A percentile compares a stretch with the other conserved stretches of the same genome.
Conservation (phyloP, 2,888 invertebrate species). For the Drosophila silvestris region DNA sequence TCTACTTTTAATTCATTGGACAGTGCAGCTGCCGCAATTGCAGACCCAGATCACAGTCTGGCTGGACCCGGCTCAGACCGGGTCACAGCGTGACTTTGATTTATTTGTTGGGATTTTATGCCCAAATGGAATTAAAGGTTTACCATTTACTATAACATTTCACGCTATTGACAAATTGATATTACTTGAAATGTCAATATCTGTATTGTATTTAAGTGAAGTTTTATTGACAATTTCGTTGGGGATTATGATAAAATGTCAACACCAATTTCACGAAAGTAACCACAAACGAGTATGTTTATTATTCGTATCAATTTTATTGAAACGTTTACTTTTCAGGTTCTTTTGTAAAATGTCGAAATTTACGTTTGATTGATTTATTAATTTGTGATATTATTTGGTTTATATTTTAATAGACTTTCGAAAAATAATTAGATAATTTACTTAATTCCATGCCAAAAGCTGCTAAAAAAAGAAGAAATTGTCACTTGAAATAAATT, state of each 20-base stretch:
- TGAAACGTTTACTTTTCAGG: not conserved
- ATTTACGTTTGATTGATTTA: not conserved
- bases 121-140: constrained; percentile 78
- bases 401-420: not conserved
- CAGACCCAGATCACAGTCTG: constrained; percentile 24
- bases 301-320: constrained; percentile 20
- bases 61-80: constrained; percentile 20
- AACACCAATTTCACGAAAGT: constrained; percentile 54
- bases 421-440: not conserved
- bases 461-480: not conserved
- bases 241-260: constrained; percentile 51
- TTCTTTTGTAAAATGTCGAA: not conserved
- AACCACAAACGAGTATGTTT: constrained; percentile 45
- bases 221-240: constrained; percentile 58
- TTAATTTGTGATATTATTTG: not conserved
- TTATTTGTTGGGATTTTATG: constrained; percentile 70
- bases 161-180: constrained; percentile 77
- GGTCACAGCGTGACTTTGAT: constrained; percentile 68
- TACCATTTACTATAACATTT: constrained; percentile 56
- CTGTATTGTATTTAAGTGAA: constrained; percentile 37
- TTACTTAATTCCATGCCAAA: not conserved
- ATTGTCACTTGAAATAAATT: not conserved
- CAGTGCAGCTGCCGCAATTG: constrained; percentile 65
- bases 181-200: constrained; percentile 65
- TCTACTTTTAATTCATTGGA: constrained; percentile 74